A percentile compares a stretch with the other conserved stretches of the same genome.
These are phyloP conservation scores for Isichthys henryi DNA, from an alignment of 2,113 vertebrate genomes.

Conservation along the genomic window DNA sequence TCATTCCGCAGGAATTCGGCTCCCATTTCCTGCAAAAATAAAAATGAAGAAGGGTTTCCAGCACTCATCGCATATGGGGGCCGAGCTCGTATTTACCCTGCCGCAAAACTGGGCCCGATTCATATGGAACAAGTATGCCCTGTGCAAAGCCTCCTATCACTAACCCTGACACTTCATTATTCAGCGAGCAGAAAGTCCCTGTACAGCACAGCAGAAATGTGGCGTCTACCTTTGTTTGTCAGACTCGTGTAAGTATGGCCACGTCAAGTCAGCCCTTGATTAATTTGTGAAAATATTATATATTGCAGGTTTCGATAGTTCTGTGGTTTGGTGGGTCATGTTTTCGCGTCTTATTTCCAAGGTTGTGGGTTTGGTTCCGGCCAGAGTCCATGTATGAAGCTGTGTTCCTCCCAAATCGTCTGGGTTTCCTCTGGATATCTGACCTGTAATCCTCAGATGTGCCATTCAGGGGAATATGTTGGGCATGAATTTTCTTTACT, in stretches of 20 bases:
- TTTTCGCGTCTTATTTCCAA: background rate
- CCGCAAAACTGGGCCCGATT: slow-evolving; percentile 63
- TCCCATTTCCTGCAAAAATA: slow-evolving; percentile 78
- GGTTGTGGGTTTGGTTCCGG: background rate
- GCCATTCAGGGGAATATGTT: background rate
- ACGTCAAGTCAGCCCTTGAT: background rate
- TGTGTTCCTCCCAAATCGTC: background rate
- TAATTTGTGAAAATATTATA: background rate
- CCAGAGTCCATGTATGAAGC: background rate
- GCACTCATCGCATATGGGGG: slow-evolving; percentile 50
- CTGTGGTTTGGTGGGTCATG: background rate
- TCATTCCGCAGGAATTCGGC: slow-evolving; percentile 84
- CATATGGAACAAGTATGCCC: slow-evolving; percentile 66
- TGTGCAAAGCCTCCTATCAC: slow-evolving; percentile 66
- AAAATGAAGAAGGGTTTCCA: slow-evolving; percentile 37
- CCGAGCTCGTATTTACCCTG: slow-evolving; percentile 68
- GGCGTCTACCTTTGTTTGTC: slow-evolving; percentile 41
- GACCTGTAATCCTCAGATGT: background rate
- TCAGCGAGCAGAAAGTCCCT: slow-evolving; percentile 48
- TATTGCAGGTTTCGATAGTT: background rate
- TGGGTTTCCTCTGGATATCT: background rate
- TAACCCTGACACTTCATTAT: slow-evolving; percentile 64
- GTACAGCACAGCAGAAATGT: slow-evolving; percentile 37
- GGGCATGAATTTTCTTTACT: background rate
- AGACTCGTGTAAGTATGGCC: slow-evolving; percentile 32